A percentile compares a stretch with the other conserved stretches of the same genome.
Conservation (phyloP, 2,113 vertebrate species). For the Neotoma lepida region DNA sequence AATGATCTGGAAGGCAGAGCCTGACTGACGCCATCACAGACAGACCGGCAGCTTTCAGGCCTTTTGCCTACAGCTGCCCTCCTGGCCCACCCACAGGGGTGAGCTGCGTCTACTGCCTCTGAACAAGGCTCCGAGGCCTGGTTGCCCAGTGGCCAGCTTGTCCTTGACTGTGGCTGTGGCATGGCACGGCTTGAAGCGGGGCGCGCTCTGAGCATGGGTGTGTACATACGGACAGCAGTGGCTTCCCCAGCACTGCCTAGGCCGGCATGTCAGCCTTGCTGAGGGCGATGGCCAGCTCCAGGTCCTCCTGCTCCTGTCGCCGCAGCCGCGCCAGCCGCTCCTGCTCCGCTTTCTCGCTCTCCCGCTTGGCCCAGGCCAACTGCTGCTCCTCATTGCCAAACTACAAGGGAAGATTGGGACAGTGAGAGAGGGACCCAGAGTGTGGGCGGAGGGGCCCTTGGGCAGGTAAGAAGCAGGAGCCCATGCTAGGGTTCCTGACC, state of each 20-base stretch:
- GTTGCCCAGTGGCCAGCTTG: conserved; percentile 37
- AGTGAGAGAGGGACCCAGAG: conserved; percentile 54
- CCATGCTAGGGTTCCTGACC: not conserved
- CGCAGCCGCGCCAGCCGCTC: conserved; percentile 94
- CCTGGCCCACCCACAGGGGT: not conserved
- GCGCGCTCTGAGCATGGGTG: not conserved
- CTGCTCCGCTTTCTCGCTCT: conserved; percentile 96
- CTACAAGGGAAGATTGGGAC: conserved; percentile 82
- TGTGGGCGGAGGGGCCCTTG: not conserved
- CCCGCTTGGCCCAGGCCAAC: conserved; percentile 97
- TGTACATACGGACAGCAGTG: not conserved
- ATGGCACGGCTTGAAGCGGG: conserved; percentile 17
- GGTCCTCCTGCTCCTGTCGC: conserved; percentile 97
- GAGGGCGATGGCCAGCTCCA: conserved; percentile 97
- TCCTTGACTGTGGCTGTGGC: conserved; percentile 56
- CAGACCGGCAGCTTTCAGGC: not conserved
- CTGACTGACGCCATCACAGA: not conserved
- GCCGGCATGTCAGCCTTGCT: conserved; percentile 99
- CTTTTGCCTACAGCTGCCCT: no score
- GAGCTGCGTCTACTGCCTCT: not conserved
- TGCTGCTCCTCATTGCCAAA: conserved; percentile 99
- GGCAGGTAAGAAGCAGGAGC: not conserved
- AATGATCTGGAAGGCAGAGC: not conserved
- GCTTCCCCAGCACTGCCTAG: conserved; percentile 78
- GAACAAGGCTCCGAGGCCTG: conserved; percentile 37